Base-by-base conservation (phyloP, 2,113 vertebrate genomes). In the Falco punctatus region DNA sequence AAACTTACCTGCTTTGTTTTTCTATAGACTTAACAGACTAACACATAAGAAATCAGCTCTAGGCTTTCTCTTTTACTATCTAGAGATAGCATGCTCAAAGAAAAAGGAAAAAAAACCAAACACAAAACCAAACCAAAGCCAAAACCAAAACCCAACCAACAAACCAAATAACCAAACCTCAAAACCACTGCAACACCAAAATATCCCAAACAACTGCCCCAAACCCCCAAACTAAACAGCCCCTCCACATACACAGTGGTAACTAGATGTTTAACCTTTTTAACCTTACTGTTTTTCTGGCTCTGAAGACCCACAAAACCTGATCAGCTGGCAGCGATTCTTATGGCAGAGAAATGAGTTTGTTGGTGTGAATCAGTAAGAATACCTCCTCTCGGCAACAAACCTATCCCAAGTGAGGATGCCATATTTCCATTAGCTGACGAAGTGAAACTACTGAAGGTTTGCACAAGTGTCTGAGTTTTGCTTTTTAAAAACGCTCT, bases 191-290 rank as follows among this genome's bases (percentile, higher is more conserved):
- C 15, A 65, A 62, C 22, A 90, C 46, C 9, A 66, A 67, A 61
- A 77, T 22, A 18, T 3, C 40, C 28, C 33, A 26, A 49, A 33
- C 8, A 22, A 10, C 2, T 15, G 9, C 6, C 8, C 4, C 11
- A 66, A 72, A 28, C 11, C 46, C 14, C 30, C 21, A 27, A 83
- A 86, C 16, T 35, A 73, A 93, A 26, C 3, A 90, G 27, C 7
- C 74, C 0, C 0, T 81, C 35, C 28, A 64, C 79, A 66, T 20
- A 54, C 4, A 9, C 21, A 62, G 4, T 18, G 5, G 9, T 21
- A 33, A 24, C 69, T 11, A 77, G 0, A 13, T 54, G 85, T 75
- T 75, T 27, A 24, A 78, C 67, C 1, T 82, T 80, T 75, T 62
- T 27, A 24, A 78, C 67, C 1, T 82, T 80, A 71, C 58, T 38